Conservation (phyloP, 2,797 vertebrate genomes). For the Calcarius lapponicus region DNA sequence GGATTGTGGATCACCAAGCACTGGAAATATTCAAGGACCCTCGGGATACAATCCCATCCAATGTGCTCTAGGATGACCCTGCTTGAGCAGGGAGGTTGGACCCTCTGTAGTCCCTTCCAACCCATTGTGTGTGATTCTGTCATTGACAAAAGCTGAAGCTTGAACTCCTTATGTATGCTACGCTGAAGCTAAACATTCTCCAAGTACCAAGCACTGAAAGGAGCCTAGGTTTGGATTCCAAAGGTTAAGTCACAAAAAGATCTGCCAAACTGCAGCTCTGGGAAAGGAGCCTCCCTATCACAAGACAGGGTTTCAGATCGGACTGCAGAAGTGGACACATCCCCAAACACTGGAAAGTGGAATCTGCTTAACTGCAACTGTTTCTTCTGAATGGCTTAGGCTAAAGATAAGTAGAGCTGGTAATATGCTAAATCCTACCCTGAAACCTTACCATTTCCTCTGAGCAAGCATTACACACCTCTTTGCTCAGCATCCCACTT, state of each 20-base stretch:
- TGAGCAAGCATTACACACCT: background rate
- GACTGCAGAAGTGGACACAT: background rate
- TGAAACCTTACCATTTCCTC: conserved; percentile 9
- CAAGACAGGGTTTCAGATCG: background rate
- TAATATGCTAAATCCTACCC: conserved; percentile 29
- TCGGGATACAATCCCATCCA: background rate
- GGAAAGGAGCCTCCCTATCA: background rate
- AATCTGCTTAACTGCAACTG: conserved; percentile 25
- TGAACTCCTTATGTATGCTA: background rate
- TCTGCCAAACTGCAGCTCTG: background rate
- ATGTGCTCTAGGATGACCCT: background rate
- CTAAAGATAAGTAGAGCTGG: conserved; percentile 33
- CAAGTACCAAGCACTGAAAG: background rate
- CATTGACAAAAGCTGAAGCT: background rate
- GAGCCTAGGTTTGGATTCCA: background rate
- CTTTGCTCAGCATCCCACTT: background rate
- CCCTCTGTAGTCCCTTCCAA: background rate
- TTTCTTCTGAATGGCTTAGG: conserved; percentile 15
- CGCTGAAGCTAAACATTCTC: background rate
- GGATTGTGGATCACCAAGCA: background rate
- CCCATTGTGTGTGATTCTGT: background rate
- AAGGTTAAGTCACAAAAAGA: background rate
- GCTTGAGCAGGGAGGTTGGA: background rate
- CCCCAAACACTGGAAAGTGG: background rate
- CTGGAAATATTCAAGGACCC: background rate